Base-by-base conservation (phyloP, 2,888 invertebrate genomes). In the Drosophila robusta region DNA sequence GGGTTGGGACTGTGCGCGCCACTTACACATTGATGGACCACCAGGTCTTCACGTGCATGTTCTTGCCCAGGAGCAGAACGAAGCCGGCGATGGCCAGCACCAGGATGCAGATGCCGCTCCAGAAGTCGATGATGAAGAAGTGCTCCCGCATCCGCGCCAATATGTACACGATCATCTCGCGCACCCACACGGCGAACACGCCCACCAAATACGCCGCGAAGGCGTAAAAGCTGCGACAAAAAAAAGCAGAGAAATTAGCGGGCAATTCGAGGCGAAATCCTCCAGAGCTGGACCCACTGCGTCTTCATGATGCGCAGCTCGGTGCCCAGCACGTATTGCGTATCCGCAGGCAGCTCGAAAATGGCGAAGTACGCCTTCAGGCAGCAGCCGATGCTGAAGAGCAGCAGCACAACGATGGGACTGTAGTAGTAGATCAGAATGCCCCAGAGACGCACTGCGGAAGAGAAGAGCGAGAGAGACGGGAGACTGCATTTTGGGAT, bases 21-120 rank as follows among this genome's bases (percentile, higher is more conserved):
- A 76, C 90, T 74, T 80, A 90, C 90, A 90, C 90, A 78, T 90
- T 90, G 26, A 78, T 72, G 56, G 80, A 71, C 90, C 90, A 90
- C 90, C 90, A 90, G 39, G 78, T 57, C 11, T 79, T 81, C 2
- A 90, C 90, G 26, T 87, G 78, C 56, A 78, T 52, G 50, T 90
- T 90, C 67, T 73, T 89, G 64, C 87, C 90, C 29, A 90, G 70
- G 14, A 90, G 51, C n/a, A 90, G 80, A 7, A 83, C 74, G 11
- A 90, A 90, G 0, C 79, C 90, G 2, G 87, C 83, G n/a, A 89
- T 73, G 42, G 90, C 87, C 61, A 90, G 60, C 5, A 68, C 78
- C 54, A 90, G 45, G 3, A 90, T 60, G 39, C 89, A 90, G 36
- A 90, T 87, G 14, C 90, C 90, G 39, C 89, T 90, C 90, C 90